Conservation (phyloP, 2,888 invertebrate genomes). For the Thumatha senex region DNA sequence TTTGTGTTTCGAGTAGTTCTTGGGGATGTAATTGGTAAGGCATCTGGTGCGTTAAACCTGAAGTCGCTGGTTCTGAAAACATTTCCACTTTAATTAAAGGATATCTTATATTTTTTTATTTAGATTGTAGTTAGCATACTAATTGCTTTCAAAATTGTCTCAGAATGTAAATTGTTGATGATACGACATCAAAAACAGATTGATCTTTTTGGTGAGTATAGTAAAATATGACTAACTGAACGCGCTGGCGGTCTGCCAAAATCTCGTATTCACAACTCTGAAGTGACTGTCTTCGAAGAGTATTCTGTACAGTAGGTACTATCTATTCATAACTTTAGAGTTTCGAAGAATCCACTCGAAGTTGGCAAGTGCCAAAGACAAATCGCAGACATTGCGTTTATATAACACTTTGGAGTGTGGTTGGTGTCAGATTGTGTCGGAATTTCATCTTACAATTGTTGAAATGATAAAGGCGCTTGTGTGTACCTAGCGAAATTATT, state of each 20-base stretch:
- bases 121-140: too few species aligned
- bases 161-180: background rate
- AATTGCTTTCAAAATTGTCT: too few species aligned
- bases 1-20: too few species aligned
- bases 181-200: conserved; percentile 13
- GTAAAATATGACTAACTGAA: conserved; percentile 12
- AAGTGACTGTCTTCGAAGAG: background rate
- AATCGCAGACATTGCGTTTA: conserved; percentile 12
- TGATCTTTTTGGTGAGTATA: conserved; percentile 18
- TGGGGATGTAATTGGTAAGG: too few species aligned
- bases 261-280: conserved; percentile 3
- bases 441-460: background rate
- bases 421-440: background rate
- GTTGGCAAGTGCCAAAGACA: conserved; percentile 18
- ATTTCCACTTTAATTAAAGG: too few species aligned
- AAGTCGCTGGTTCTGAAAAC: too few species aligned
- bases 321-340: background rate
- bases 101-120: too few species aligned
- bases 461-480: background rate
- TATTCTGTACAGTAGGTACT: too few species aligned
- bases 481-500: too few species aligned
- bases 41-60: too few species aligned
- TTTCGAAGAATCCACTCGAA: conserved; percentile 5
- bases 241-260: conserved; percentile 25
- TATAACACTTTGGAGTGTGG: background rate